These are phyloP conservation scores for Strigops habroptila DNA, from an alignment of 2,113 vertebrate genomes.

Conservation along the genomic window DNA sequence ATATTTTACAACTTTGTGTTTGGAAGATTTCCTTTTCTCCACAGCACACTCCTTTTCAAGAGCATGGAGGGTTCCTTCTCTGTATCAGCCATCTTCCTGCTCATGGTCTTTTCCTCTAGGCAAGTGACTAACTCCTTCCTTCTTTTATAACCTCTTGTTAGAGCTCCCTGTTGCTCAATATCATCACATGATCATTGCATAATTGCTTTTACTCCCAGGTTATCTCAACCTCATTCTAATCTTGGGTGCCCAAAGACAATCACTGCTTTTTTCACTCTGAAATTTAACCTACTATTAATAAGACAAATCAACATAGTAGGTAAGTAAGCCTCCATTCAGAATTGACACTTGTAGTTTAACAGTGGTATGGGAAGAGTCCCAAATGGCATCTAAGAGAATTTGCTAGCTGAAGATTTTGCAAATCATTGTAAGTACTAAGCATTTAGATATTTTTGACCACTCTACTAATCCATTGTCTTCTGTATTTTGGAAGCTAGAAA, in stretches of 20 bases:
- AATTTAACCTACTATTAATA: neutral
- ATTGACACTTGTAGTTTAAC: neutral
- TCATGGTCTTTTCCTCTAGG: neutral
- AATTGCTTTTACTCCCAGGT: neutral
- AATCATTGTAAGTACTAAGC: neutral
- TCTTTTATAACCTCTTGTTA: neutral
- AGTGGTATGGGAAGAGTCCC: neutral
- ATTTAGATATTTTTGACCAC: neutral
- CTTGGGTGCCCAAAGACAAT: neutral
- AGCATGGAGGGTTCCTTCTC: fast-evolving
- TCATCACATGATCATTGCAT: neutral
- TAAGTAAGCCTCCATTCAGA: neutral
- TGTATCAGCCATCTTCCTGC: neutral
- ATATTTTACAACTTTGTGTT: neutral
- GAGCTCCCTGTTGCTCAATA: neutral
- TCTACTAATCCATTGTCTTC: neutral
- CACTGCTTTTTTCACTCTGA: neutral
- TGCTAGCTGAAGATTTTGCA: neutral
- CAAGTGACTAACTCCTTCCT: neutral
- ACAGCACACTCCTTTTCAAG: neutral
- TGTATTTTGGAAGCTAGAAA: neutral
- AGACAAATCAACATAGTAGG: neutral
- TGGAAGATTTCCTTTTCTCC: neutral
- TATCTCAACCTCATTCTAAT: neutral
- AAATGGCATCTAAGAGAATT: neutral